Base-by-base conservation (phyloP, 1,140 invertebrate species). In the Semibalanus balanoides region DNA sequence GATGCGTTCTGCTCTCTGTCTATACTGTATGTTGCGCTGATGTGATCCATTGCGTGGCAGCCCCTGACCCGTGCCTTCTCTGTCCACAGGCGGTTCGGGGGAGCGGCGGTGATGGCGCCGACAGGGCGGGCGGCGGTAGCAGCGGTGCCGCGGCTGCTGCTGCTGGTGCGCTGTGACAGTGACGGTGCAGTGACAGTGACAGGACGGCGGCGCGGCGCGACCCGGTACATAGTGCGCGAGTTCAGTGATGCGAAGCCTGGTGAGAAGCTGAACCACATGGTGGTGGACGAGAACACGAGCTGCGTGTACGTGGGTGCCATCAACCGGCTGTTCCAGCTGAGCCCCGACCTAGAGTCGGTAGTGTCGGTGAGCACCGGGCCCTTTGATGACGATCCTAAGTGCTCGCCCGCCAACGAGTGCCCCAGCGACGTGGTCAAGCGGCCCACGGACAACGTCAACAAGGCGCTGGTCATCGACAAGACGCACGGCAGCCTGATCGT, bases 381-480 rank as follows among this genome's bases (percentile, higher is more conserved):
- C 3, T 87, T 91, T 81, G 88, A 92, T 79, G 95, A 98, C 85
- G 93, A 93, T 64, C 88, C 91, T 17, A 89, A 93, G 76, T 99
- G 96, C 84, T 93, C 94, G 72, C 92, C 93, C 79, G 86, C 90
- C 70, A 74, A 78, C 28, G 51, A 64, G 51, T 87, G 86, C 79
- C 78, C 77, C 69, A 75, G 75, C 40, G 76, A 79, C 40, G 76
- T 75, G 30, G 77, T 78, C 51, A 75, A 75, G 31, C 94, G 93
- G 83, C 91, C 91, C 7, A 94, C 92, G 19, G 91, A 97, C 85
- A 98, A 96, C 85, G 90, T 93, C 78, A 98, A 97, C 86, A 99
- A 98, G 85, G 95, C 94, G 64, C 86, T 99, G 78, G 91, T 98
- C 69, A 95, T 98, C 79, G 94, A 98, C 85, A 94, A 96, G 82